A percentile compares a stretch with the other conserved stretches of the same genome.
These are phyloP conservation scores for Harpalus rubripes DNA, from an alignment of 2,888 invertebrate genomes.

Conservation along the genomic window DNA sequence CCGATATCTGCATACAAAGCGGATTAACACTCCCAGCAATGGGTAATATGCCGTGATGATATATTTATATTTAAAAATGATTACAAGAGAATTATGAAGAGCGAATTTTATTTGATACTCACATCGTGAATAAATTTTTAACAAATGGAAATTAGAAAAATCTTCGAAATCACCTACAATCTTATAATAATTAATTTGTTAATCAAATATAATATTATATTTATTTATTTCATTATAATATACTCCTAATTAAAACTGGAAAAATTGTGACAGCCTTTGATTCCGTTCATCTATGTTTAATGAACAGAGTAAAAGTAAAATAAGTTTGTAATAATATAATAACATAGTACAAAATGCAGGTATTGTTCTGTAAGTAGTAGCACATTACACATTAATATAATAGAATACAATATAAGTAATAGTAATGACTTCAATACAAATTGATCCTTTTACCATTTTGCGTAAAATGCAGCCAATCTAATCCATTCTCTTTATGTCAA, in stretches of 20 bases:
- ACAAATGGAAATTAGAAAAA: too few relatives aligned
- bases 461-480: constrained; percentile 25
- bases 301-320: not conserved
- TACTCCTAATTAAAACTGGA: not conserved
- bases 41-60: too few relatives aligned
- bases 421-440: not conserved
- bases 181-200: too few relatives aligned
- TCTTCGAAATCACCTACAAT: too few relatives aligned
- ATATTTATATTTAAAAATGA: too few relatives aligned
- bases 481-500: constrained; percentile 32
- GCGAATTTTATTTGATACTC: too few relatives aligned
- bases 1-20: too few relatives aligned
- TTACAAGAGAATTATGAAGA: too few relatives aligned
- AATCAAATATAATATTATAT: too few relatives aligned
- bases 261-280: not conserved
- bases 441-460: constrained; percentile 17
- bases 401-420: not conserved
- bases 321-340: not conserved
- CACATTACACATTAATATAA: not conserved
- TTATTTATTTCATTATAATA: not conserved
- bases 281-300: not conserved
- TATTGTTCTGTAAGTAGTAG: not conserved
- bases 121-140: too few relatives aligned
- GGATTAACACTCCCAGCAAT: too few relatives aligned
- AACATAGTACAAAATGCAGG: not conserved